Percentiles rank a stretch among this genome's conserved stretches.
These are phyloP conservation scores for Tiliacea citrago DNA, from an alignment of 2,888 invertebrate species.

Conservation along the genomic window DNA sequence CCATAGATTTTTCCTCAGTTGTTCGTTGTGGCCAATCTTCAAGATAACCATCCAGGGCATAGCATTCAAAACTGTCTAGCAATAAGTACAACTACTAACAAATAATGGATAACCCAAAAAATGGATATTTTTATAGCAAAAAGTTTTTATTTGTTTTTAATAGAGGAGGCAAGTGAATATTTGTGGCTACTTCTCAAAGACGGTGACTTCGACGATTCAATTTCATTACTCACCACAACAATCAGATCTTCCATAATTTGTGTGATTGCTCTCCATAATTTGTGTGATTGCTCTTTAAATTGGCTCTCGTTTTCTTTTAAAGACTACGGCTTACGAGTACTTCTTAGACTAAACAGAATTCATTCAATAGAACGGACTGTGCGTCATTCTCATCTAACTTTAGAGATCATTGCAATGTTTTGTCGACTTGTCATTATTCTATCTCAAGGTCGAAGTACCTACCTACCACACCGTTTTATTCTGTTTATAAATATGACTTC, in stretches of 20 bases:
- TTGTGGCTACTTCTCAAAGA: constrained; percentile 43
- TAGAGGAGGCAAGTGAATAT: constrained; percentile 26
- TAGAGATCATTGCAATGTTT: constrained; percentile 69
- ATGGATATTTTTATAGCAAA: constrained; percentile 13
- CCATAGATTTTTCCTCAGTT: background rate
- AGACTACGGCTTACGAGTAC: constrained; percentile 24
- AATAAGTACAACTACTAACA: background rate
- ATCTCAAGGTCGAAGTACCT: constrained; percentile 70
- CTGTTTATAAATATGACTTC: constrained; percentile 77
- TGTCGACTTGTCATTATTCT: constrained; percentile 70
- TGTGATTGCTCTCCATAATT: constrained; percentile 38
- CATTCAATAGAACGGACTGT: constrained; percentile 55
- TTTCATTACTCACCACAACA: constrained; percentile 45
- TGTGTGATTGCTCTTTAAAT: constrained; percentile 39
- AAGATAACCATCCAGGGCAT: background rate
- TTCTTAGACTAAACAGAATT: constrained; percentile 55
- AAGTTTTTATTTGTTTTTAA: constrained; percentile 20
- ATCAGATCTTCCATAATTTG: constrained; percentile 33
- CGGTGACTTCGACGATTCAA: constrained; percentile 26
- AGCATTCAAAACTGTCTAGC: background rate
- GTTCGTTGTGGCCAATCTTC: background rate
- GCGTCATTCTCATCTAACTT: constrained; percentile 72
- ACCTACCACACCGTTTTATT: constrained; percentile 62
- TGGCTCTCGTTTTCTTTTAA: constrained; percentile 21
- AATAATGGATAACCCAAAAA: background rate